These are phyloP conservation scores for Phalloptychus januarius DNA, from an alignment of 2,797 vertebrate genomes.

Conservation along the genomic window DNA sequence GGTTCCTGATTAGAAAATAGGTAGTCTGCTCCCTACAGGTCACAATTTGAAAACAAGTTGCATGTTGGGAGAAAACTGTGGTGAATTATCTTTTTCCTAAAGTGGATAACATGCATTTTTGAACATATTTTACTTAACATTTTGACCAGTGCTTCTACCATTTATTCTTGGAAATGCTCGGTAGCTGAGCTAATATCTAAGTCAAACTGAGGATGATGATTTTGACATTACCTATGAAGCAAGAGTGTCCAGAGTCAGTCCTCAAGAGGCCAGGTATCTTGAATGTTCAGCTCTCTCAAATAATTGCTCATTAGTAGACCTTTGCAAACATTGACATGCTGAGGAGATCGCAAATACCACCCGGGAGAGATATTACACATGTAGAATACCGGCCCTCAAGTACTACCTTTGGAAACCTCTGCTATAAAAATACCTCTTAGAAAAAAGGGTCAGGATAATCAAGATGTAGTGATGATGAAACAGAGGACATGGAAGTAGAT, in stretches of 20 bases:
- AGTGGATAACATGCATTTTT: neutral
- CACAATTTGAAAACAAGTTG: neutral
- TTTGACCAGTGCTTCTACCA: neutral
- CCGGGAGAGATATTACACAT: too few species aligned
- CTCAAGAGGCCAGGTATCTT: too few species aligned
- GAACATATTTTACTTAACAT: neutral
- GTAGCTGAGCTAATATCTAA: neutral
- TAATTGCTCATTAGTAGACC: too few species aligned
- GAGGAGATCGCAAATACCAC: too few species aligned
- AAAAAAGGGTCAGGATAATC: neutral
- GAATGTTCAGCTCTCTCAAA: too few species aligned
- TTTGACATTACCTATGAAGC: neutral
- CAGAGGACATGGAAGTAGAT: neutral
- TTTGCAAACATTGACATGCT: too few species aligned
- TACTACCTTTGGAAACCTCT: too few species aligned
- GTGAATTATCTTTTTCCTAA: neutral
- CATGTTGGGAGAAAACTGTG: neutral
- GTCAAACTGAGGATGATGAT: neutral
- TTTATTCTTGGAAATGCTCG: neutral
- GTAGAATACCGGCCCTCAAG: too few species aligned
- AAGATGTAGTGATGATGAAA: neutral
- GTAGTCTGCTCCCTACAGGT: neutral
- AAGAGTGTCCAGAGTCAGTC: too few species aligned
- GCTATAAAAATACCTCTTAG: neutral
- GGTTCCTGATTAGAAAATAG: neutral